These are phyloP conservation scores for Rallus crepitans DNA, from an alignment of 2,797 vertebrate genomes.

Conservation along the genomic window DNA sequence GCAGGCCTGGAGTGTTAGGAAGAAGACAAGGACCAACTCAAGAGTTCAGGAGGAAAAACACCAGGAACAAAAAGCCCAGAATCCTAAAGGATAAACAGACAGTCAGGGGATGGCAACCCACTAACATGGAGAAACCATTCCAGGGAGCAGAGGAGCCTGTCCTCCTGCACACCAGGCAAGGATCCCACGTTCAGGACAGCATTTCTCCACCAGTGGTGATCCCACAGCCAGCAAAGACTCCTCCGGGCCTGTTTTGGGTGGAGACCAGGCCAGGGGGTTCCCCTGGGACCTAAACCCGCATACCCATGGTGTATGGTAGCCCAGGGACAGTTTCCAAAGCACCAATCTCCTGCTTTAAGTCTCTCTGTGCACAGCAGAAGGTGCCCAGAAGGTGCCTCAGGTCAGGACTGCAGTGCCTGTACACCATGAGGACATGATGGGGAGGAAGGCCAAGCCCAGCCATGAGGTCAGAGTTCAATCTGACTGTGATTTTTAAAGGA, in stretches of 20 bases:
- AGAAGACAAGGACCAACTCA: neutral
- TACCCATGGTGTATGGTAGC: neutral
- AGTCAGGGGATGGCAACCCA: neutral
- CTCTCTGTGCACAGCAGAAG: neutral
- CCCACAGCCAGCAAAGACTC: neutral
- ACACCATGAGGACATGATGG: neutral
- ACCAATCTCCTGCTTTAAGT: neutral
- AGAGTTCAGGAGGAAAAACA: neutral
- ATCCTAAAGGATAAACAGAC: neutral
- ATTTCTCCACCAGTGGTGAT: neutral
- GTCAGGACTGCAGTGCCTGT: neutral
- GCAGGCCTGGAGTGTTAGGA: neutral
- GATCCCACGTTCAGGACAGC: no score
- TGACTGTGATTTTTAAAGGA: no score
- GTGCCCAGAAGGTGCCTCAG: neutral
- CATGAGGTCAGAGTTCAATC: no score
- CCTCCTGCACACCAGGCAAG: neutral
- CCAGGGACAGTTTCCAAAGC: neutral
- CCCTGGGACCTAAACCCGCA: neutral
- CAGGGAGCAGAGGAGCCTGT: neutral
- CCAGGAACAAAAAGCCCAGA: neutral
- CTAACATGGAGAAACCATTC: rapidly evolving
- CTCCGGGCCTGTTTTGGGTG: neutral
- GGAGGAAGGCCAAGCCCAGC: no score
- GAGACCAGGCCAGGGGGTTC: neutral